Base-by-base conservation (phyloP, 2,797 vertebrate genomes). In the Anguilla obscura region DNA sequence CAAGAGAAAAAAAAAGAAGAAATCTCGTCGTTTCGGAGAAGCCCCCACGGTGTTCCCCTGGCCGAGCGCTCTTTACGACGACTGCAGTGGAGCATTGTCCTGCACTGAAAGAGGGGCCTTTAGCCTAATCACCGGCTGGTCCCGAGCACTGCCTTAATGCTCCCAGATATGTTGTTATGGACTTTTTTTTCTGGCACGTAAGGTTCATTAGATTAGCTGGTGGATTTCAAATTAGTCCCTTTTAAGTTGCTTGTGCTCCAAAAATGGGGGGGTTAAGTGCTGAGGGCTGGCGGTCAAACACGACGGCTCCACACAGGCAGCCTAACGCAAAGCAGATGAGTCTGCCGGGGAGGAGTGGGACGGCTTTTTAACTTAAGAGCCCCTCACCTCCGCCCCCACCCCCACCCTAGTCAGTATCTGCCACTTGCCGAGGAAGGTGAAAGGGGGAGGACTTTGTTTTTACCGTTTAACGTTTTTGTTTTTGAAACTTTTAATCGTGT, bases 41-140 rank as follows among this genome's bases (percentile, higher is more conserved):
- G 79, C 85, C 85, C 40, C 74, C 30, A 10, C 16, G 48, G 48
- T 86, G 56, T 50, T 94, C 92, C 92, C 79, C 90, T 90, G 92
- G 92, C 92, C 92, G 94, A 95, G 92, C 92, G 91, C 93, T 94
- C 91, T 93, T 95, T 94, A 95, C 92, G 92, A 91, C 90, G 89
- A 58, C 89, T 95, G 94, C 94, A 96, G 95, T 93, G 93, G 92
- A 86, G 92, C 93, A 95, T 96, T 96, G 96, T 96, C 95, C 94
- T 88, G 90, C 63, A 87, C 90, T 96, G 93, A 96, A 96, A 93
- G 91, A 94, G 91, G 85, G 89, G 94, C 91, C 93, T 95, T 94
- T 93, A 91, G 93, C 92, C 93, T 96, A 96, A 96, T 95, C 94
- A 93, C 92, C 92, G 91, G 90, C 93, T 87, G 94, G 92, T 93